Conservation (phyloP, 1,140 invertebrate genomes). For the Paramacrobiotus metropolitanus region DNA sequence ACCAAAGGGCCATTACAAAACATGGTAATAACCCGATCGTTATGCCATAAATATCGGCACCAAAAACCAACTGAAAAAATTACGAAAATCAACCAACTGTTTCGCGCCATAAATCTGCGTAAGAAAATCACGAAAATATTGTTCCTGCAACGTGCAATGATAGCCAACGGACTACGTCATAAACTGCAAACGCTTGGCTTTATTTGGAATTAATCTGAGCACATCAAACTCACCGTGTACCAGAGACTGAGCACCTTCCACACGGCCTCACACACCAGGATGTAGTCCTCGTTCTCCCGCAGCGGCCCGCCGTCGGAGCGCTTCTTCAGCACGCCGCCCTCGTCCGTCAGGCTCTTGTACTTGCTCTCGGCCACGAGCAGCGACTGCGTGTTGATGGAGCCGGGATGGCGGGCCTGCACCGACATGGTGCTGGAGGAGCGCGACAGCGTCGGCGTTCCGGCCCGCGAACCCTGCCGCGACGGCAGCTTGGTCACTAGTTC, state of each 20-base stretch:
- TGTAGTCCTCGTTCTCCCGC: conserved; percentile 47
- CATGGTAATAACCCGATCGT: too few species aligned
- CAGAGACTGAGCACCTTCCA: conserved; percentile 59
- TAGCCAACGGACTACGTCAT: too few species aligned
- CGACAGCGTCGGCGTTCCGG: background rate
- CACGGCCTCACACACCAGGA: conserved; percentile 51
- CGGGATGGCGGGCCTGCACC: background rate
- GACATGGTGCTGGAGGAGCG: conserved; percentile 1
- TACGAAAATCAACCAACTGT: too few species aligned
- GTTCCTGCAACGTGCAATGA: too few species aligned
- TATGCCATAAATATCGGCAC: too few species aligned
- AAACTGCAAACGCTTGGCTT: too few species aligned
- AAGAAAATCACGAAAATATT: too few species aligned
- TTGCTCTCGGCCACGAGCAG: conserved; percentile 2
- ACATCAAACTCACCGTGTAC: conserved; percentile 58
- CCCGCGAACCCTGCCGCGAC: background rate
- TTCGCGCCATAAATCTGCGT: too few species aligned
- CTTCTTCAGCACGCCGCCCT: conserved; percentile 49
- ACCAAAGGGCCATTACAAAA: too few species aligned
- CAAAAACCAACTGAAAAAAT: too few species aligned
- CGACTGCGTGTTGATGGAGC: background rate
- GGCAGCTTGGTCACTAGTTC: too few species aligned
- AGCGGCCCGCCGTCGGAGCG: conserved; percentile 32
- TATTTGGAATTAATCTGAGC: too few species aligned
- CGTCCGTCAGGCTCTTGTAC: conserved; percentile 41